These are phyloP conservation scores for Therioaphis trifolii DNA, from an alignment of 2,888 invertebrate genomes.

Conservation along the genomic window DNA sequence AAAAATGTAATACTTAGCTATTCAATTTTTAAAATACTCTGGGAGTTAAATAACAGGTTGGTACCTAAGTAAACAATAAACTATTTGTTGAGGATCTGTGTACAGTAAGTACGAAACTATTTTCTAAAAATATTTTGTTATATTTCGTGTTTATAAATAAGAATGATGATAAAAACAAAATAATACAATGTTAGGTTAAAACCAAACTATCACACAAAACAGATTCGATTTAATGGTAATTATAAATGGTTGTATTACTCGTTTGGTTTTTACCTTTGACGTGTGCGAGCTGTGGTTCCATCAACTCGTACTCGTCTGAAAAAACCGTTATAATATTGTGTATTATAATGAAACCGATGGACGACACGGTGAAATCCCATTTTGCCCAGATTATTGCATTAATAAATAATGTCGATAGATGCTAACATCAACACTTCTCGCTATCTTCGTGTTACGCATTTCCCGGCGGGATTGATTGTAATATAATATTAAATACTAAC, in stretches of 20 bases:
- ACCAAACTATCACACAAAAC: constrained; percentile 32
- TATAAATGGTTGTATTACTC: constrained; percentile 27
- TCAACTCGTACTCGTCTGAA: constrained; percentile 62
- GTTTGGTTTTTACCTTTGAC: constrained; percentile 60
- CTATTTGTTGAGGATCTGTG: neutral
- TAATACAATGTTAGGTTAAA: constrained; percentile 32
- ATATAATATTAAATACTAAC: neutral
- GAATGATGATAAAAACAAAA: neutral
- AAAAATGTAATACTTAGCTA: neutral
- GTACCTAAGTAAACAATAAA: neutral
- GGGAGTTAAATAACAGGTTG: neutral
- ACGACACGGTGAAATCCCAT: constrained; percentile 22
- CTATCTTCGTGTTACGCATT: neutral
- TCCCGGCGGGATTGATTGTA: neutral
- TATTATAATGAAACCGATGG: constrained; percentile 1
- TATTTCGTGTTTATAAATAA: neutral
- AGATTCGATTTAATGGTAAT: constrained; percentile 5
- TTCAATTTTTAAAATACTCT: neutral
- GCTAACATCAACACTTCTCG: neutral
- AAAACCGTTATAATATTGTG: constrained; percentile 39
- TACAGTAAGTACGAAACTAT: neutral
- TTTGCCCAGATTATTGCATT: neutral
- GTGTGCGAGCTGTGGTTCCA: constrained; percentile 62
- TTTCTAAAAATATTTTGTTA: neutral
- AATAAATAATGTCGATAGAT: too few relatives aligned